Evolutionary conservation across 2,797 vertebrate genomes (phyloP).

Genomic region (Bothrops alternatus): DNA sequence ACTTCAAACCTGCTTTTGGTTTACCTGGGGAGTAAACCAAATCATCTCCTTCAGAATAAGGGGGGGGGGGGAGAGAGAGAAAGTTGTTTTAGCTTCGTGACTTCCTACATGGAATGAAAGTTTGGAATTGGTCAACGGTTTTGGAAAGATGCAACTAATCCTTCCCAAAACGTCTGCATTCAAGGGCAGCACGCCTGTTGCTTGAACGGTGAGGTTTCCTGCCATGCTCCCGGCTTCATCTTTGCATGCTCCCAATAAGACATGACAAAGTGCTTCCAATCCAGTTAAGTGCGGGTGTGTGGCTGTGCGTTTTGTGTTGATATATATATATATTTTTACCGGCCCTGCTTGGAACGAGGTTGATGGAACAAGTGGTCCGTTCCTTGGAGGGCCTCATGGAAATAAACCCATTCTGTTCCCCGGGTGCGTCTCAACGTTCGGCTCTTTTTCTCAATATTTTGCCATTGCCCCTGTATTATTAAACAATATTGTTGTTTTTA

Average conservation of each 20-base stretch:
- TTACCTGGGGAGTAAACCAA: neutral
- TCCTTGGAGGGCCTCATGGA: rapidly evolving
- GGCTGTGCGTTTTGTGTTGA: neutral
- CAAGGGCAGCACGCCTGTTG: neutral
- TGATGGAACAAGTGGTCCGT: neutral
- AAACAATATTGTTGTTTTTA: neutral
- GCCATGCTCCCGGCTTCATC: neutral
- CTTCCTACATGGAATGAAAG: neutral
- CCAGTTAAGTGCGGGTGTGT: neutral
- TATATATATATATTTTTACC: neutral
- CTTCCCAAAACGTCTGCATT: neutral
- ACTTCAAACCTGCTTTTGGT: neutral
- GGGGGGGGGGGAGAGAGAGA: neutral
- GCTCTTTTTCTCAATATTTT: neutral
- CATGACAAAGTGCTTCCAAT: neutral
- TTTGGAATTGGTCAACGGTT: neutral
- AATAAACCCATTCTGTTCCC: neutral
- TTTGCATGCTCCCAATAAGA: neutral
- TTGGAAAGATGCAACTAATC: neutral
- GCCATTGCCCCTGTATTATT: neutral
- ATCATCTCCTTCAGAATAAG: rapidly evolving
- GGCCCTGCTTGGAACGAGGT: neutral
- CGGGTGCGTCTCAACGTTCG: neutral
- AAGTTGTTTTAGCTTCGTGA: rapidly evolving
- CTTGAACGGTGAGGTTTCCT: neutral